Conservation (phyloP, 2,113 vertebrate species). For the Atherinomorus stipes region DNA sequence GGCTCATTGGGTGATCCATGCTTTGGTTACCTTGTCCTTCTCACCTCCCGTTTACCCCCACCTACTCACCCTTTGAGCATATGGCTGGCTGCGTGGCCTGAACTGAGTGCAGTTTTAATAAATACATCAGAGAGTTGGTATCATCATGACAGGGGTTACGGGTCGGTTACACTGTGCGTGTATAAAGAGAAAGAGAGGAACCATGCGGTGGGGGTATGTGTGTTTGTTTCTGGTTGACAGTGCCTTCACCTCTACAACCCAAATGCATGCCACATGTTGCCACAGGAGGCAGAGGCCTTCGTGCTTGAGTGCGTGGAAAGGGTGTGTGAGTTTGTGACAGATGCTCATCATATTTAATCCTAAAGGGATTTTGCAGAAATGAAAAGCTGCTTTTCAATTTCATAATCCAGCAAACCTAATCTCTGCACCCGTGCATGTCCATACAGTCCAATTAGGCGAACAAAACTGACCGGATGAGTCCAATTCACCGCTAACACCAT, state of each 20-base stretch:
- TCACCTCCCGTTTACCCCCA: constrained; percentile 65
- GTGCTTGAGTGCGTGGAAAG: constrained; percentile 6
- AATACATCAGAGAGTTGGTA: constrained; percentile 62
- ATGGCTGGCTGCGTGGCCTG: constrained; percentile 59
- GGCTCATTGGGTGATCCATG: constrained; percentile 54
- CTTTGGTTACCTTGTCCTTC: constrained; percentile 73
- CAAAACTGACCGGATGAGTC: constrained; percentile 58
- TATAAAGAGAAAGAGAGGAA: constrained; percentile 30
- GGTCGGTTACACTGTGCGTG: constrained; percentile 53
- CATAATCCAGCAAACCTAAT: constrained; percentile 81
- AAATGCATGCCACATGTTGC: constrained; percentile 29
- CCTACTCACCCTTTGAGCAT: constrained; percentile 57
- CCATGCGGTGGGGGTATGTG: constrained; percentile 4
- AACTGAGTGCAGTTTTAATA: constrained; percentile 60
- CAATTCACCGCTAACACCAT: constrained; percentile 40
- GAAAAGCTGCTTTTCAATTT: constrained; percentile 83
- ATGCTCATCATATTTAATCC: constrained; percentile 81
- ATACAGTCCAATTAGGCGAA: constrained; percentile 79
- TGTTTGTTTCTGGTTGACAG: constrained; percentile 47
- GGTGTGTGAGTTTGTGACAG: constrained; percentile 69
- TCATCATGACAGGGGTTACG: constrained; percentile 70
- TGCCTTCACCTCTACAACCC: constrained; percentile 51
- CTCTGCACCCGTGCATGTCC: constrained; percentile 55
- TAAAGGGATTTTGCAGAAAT: constrained; percentile 77
- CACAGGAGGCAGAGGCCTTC: constrained; percentile 15